A percentile compares a stretch with the other conserved stretches of the same genome.
Evolutionary conservation across 37 sponge, comb jelly and placozoan genomes (phyloP).

Genomic region (Halisarca cf. caerulea): DNA sequence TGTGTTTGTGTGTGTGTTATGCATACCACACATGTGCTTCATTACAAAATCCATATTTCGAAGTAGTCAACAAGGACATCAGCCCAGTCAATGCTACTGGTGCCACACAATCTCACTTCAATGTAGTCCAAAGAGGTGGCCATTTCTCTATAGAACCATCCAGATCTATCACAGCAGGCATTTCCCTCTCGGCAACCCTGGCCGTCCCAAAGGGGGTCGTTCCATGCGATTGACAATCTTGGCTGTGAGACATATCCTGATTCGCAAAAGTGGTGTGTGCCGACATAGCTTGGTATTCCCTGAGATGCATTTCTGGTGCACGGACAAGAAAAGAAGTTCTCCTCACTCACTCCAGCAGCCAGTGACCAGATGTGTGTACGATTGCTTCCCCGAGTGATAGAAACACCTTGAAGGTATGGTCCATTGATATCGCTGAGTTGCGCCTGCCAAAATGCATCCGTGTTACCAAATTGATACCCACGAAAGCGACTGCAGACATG

Average conservation of each 20-base stretch:
- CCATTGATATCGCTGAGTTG: not conserved
- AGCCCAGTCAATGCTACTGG: not conserved
- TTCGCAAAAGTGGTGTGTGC: constrained; percentile 1
- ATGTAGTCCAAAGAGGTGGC: not conserved
- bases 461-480: constrained; percentile 1
- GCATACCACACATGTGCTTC: no score
- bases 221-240: not conserved
- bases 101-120: not conserved
- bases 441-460: not conserved
- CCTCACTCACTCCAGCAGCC: not conserved
- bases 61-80: constrained; percentile 1
- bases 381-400: not conserved
- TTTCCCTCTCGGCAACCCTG: not conserved
- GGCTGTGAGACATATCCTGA: not conserved
- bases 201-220: constrained; percentile 19
- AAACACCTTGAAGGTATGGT: not conserved
- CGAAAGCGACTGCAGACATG: not conserved
- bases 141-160: constrained; percentile 10
- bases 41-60: constrained; percentile 18
- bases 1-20: no score
- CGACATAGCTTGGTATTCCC: not conserved
- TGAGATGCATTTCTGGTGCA: not conserved
- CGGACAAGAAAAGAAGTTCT: not conserved
- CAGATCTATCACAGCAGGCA: not conserved
- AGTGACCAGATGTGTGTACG: not conserved